A percentile compares a stretch with the other conserved stretches of the same genome.
Evolutionary conservation across 92 coral and sea anemone genomes (phyloP).

Genomic region (Actinostola sp.): DNA sequence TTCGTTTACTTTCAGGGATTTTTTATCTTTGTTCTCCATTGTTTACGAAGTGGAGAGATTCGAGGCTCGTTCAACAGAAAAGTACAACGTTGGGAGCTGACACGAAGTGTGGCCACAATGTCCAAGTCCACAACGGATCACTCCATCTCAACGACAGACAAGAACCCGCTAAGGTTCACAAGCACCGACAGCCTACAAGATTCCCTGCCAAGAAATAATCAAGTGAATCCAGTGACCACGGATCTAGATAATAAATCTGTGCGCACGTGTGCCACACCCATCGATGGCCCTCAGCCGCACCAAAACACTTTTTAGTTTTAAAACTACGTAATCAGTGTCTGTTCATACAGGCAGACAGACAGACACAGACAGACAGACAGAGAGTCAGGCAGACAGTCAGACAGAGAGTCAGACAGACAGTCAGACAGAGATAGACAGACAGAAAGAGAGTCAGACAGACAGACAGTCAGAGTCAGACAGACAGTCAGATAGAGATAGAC

Average conservation of each 20-base stretch:
- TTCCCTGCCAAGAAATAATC: neutral
- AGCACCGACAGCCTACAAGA: constrained; percentile 24
- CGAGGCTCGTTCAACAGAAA: constrained; percentile 38
- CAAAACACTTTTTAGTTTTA: too few species aligned
- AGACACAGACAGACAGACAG: too few species aligned
- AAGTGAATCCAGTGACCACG: neutral
- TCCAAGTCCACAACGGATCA: constrained; percentile 10
- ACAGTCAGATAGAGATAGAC: too few species aligned
- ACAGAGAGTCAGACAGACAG: too few species aligned
- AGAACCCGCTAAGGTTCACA: neutral
- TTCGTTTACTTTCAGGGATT: constrained; percentile 55
- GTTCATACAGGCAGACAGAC: too few species aligned
- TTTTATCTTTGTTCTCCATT: constrained; percentile 70
- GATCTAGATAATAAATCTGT: neutral
- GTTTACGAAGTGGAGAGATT: constrained; percentile 66
- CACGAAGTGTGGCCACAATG: too few species aligned
- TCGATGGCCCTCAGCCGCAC: neutral
- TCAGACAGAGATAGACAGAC: too few species aligned
- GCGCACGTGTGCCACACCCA: constrained; percentile 13
- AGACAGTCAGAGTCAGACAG: too few species aligned
- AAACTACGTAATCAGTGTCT: too few species aligned
- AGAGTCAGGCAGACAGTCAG: too few species aligned
- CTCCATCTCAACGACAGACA: constrained; percentile 1
- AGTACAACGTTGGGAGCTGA: constrained; percentile 41
- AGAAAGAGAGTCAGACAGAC: too few species aligned